phyloP scores from a whole-genome alignment of 2,797 vertebrate genomes.

The Protonibea diacanthus region DNA sequence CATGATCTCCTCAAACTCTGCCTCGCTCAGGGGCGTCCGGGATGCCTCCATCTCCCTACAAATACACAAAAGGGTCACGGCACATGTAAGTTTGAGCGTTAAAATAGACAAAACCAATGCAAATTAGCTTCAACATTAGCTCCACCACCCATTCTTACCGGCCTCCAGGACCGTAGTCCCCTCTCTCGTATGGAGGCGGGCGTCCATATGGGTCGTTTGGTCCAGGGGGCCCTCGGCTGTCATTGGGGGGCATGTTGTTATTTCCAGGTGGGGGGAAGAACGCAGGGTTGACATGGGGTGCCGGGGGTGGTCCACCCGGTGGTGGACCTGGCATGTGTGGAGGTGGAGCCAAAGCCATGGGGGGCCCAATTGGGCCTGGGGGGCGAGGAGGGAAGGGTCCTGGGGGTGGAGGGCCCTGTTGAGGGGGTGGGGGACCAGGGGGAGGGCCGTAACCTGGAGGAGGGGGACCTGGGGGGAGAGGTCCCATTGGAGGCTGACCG shows the following conservation, averaged over 20 bases:
- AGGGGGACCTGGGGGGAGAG: conserved; percentile 92
- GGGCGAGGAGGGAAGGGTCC: conserved; percentile 96
- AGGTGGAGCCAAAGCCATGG: conserved; percentile 95
- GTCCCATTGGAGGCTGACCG: conserved; percentile 94
- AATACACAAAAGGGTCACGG: background rate
- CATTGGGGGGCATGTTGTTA: conserved; percentile 94
- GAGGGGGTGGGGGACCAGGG: conserved; percentile 93
- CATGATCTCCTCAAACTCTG: conserved; percentile 99
- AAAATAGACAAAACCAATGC: background rate
- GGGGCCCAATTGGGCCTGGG: conserved; percentile 95
- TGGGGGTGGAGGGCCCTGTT: conserved; percentile 92
- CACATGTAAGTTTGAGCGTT: background rate
- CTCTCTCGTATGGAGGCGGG: conserved; percentile 96
- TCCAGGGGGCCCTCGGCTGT: conserved; percentile 91
- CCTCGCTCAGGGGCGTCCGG: conserved; percentile 95
- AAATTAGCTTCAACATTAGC: background rate
- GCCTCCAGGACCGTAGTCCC: conserved; percentile 96
- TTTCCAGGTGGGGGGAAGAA: conserved; percentile 98
- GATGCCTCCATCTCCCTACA: conserved; percentile 96
- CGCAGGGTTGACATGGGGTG: conserved; percentile 98
- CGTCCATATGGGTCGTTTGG: conserved; percentile 96
- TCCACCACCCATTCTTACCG: conserved; percentile 84
- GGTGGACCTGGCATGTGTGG: conserved; percentile 97
- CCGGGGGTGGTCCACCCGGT: conserved; percentile 96
- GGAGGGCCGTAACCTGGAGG: conserved; percentile 95